Conservation (phyloP, 2,888 invertebrate species). For the Romanomermis culicivorax region DNA sequence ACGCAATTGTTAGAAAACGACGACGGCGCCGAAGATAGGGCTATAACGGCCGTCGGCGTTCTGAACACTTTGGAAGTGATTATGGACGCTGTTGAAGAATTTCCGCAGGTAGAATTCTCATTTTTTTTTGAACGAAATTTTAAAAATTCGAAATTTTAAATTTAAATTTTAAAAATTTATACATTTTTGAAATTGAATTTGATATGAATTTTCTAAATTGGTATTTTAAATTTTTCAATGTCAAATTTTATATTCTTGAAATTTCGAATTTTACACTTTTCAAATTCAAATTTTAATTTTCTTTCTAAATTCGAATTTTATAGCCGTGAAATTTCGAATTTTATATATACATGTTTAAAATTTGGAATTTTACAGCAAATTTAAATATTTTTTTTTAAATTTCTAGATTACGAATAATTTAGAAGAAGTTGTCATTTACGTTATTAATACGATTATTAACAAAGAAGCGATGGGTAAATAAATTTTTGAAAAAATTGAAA, state of each 20-base stretch:
- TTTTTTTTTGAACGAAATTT: neutral
- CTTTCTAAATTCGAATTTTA: too few relatives aligned
- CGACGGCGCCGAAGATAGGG: conserved; percentile 69
- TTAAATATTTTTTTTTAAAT: conserved; percentile 6
- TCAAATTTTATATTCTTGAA: too few relatives aligned
- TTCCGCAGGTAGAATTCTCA: conserved; percentile 22
- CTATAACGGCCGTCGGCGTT: conserved; percentile 86
- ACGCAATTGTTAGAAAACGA: conserved; percentile 28
- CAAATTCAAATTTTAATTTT: too few relatives aligned
- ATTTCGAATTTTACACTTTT: too few relatives aligned
- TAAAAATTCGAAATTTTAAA: neutral
- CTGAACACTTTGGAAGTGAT: conserved; percentile 87
- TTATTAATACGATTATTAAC: conserved; percentile 43
- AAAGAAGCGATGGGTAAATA: conserved; percentile 56
- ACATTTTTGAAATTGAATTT: neutral
- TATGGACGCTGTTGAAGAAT: conserved; percentile 62
- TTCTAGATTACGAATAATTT: conserved; percentile 60
- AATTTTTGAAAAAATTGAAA: too few relatives aligned
- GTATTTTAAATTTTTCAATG: too few relatives aligned
- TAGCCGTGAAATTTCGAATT: too few relatives aligned
- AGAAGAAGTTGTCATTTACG: conserved; percentile 73
- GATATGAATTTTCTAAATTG: neutral
- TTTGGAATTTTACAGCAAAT: too few relatives aligned
- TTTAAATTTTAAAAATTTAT: conserved; percentile 1
- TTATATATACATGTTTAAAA: too few relatives aligned